Percentiles rank a stretch among this genome's conserved stretches.
phyloP scores from a whole-genome alignment of 2,113 vertebrate genomes.

The Toxotes chatareus region DNA sequence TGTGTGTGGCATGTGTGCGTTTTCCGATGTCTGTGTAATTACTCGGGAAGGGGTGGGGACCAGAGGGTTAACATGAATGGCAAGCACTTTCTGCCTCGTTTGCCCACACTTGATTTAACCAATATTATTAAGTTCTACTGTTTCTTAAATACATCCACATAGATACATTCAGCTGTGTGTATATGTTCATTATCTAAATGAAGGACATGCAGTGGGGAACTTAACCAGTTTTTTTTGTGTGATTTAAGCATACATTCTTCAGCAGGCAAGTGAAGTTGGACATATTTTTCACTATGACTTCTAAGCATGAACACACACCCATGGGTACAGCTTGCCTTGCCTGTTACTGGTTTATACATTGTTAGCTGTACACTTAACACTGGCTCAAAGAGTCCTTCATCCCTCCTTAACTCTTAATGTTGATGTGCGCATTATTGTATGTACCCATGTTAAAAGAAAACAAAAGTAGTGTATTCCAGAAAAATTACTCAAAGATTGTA shows the following conservation, averaged over 20 bases:
- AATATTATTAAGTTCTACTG: constrained; percentile 70
- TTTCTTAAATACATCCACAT: constrained; percentile 79
- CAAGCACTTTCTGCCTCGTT: constrained; percentile 74
- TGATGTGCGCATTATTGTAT: constrained; percentile 83
- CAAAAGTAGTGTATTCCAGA: constrained; percentile 80
- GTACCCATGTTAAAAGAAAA: constrained; percentile 83
- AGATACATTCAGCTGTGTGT: constrained; percentile 82
- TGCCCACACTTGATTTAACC: constrained; percentile 76
- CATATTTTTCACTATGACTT: constrained; percentile 71
- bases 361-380: constrained; percentile 73
- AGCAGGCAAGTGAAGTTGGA: constrained; percentile 73
- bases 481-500: constrained; percentile 85
- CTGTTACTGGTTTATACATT: constrained; percentile 76
- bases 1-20: constrained; percentile 59
- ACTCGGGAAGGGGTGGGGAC: constrained; percentile 63
- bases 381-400: constrained; percentile 78
- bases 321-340: constrained; percentile 74
- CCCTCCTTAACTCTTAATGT: constrained; percentile 78
- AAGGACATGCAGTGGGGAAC: constrained; percentile 70
- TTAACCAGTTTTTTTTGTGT: constrained; percentile 48
- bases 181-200: constrained; percentile 77
- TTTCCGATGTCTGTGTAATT: constrained; percentile 75
- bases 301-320: constrained; percentile 77
- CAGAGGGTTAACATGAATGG: constrained; percentile 69
- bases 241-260: constrained; percentile 66